Base-by-base conservation (phyloP, 2,113 vertebrate genomes). In the Salminus brasiliensis region DNA sequence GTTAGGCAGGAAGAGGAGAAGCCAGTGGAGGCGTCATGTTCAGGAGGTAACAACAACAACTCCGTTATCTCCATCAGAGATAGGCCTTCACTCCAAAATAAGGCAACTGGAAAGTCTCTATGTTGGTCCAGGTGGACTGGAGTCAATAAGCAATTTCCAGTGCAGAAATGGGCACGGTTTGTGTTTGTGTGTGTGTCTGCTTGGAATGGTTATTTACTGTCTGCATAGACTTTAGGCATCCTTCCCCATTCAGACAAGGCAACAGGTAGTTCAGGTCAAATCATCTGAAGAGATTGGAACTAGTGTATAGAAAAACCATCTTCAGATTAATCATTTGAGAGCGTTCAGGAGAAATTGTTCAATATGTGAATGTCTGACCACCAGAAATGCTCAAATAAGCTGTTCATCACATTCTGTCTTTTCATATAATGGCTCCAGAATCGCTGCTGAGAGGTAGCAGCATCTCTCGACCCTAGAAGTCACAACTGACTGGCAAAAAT, bases 31-130 rank as follows among this genome's bases (percentile, higher is more conserved):
- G 80, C 84, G 4, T 66, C 81, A 0, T 67, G 65, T 53, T 59
- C 73, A 32, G 66, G 83, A 88, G 92, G 92, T 94, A 88, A 52
- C 47, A 12, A 52, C 47, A 12, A 49, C 30, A 3, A n/a, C 34
- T 21, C 69, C 27, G 52, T 72, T 53, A 23, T 9, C 30, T 82
- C n/a, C 18, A 34, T 53, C 59, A 36, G 39, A 47, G 41, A 49
- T 49, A 12, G 11, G n/a, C 32, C 6, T 78, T 82, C 21, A 15
- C 34, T 25, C 10, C 13, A 60, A 49, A 21, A 49, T 49, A 49
- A 49, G 47, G 47, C 4, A 67, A 25, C 43, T 36, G 12, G 36
- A 59, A 69, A 57, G 52, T 12, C 30, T 63, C 10, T 78, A 49
- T 18, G 21, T 30, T 63, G 16, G 60, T 32, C 32, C 5, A n/a